Evolutionary conservation across 2,888 invertebrate species (phyloP).

Genomic region (Bellardia bayeri): DNA sequence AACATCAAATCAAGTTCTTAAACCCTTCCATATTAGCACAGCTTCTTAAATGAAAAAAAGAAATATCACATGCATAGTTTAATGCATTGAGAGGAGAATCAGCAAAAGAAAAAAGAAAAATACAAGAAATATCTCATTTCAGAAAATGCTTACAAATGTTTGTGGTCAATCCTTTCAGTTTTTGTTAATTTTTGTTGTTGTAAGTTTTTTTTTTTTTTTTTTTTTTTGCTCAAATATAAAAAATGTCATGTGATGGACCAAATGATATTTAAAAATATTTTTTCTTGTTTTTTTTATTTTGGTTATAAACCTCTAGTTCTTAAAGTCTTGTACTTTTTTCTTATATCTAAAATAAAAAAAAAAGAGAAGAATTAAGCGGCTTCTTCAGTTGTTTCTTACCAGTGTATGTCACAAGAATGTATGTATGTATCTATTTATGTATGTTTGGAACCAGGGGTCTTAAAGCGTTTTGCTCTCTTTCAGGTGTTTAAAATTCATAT

Average conservation of each 20-base stretch:
- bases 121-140: slow-evolving; percentile 60
- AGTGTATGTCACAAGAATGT: background rate
- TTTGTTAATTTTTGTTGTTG: slow-evolving; percentile 41
- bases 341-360: background rate
- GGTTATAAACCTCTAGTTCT: slow-evolving; percentile 55
- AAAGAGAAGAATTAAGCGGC: slow-evolving; percentile 52
- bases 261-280: slow-evolving; percentile 54
- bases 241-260: slow-evolving; percentile 72
- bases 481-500: slow-evolving; percentile 66
- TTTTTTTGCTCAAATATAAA: background rate
- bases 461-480: slow-evolving; percentile 31
- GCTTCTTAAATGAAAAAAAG: slow-evolving; percentile 21
- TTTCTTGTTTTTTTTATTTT: slow-evolving; percentile 27
- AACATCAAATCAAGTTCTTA: slow-evolving; percentile 33
- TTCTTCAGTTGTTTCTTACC: slow-evolving; percentile 56
- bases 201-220: background rate
- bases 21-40: slow-evolving; percentile 31
- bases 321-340: slow-evolving; percentile 35
- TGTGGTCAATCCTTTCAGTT: slow-evolving; percentile 64
- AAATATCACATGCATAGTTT: slow-evolving; percentile 38
- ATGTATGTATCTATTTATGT: background rate
- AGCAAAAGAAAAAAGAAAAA: slow-evolving; percentile 1
- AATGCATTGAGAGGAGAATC: slow-evolving; percentile 28
- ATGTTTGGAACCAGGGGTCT: background rate
- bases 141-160: slow-evolving; percentile 56